Evolutionary conservation across 2,888 invertebrate genomes (phyloP), one percentile per base, ranked within the genome.

Genomic region (Caenorhabditis becei): DNA sequence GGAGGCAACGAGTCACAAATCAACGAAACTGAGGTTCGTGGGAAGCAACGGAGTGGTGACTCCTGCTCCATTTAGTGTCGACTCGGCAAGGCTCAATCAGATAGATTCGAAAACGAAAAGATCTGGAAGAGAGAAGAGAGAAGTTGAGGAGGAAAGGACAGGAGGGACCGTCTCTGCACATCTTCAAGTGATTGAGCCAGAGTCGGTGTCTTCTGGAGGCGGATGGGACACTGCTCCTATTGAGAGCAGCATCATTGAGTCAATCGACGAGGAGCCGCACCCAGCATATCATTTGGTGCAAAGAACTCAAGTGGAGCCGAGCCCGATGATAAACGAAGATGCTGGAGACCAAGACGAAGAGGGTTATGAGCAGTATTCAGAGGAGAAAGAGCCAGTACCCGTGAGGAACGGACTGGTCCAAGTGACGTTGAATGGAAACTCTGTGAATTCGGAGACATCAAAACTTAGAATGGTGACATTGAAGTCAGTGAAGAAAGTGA

Each of bases 221-320:
- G 53, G 44, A 20, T 72, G 72, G 65, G 66, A 72, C 24, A 59
- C 58, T 8, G 63, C 37, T 51, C 66, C 66, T 14, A 59, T 66
- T 10, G 65, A 74, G 26, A 74, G 26, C 26, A 59, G 41, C 26
- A 41, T 74, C 14, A 58, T 74, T 26, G 65, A 74, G 10, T 58
- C 72, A 3, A 66, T 58, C 23, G 32, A 58, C n/a, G 35, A 66
- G 2, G 65, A 74, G 24, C 74, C 65, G 16, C 74, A 66, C 37
- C 72, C 72, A 3, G 54, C 63, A 20, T 65, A 65, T 26, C 74
- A 74, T 49, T 23, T 74, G 24, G 18, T 37, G 16, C 61, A 18
- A 14, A 63, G 51, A 35, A 77, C 77, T 16, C 65, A 77, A 59
- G 77, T 77, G 37, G 77, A 77, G 24, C 77, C 77, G 18, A 77